Evolutionary conservation across 2,888 invertebrate species (phyloP).

Genomic region (Acheta domesticus): DNA sequence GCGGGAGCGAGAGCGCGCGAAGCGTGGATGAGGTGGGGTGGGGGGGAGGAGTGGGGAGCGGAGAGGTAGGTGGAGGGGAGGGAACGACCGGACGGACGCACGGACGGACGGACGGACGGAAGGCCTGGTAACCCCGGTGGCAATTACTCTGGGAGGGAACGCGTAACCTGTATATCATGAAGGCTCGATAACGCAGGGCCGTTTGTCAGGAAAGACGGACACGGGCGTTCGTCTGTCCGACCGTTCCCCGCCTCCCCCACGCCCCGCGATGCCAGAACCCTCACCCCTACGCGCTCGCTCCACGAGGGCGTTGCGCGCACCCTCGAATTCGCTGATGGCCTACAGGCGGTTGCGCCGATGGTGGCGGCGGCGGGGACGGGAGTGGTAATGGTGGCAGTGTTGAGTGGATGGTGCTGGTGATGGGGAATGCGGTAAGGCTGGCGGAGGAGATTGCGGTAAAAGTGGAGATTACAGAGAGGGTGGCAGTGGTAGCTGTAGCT

Average conservation of each 20-base stretch:
- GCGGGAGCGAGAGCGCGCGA: background rate
- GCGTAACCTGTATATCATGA: constrained; percentile 9
- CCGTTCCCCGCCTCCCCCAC: background rate
- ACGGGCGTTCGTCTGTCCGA: background rate
- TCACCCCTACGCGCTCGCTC: too few species aligned
- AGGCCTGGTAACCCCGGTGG: background rate
- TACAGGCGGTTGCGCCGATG: too few species aligned
- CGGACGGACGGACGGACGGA: background rate
- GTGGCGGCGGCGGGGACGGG: too few species aligned
- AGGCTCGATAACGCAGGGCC: constrained; percentile 9
- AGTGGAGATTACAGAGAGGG: too few species aligned
- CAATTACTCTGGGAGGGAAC: background rate
- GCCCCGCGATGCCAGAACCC: background rate
- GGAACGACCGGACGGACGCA: background rate
- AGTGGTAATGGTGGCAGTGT: too few species aligned
- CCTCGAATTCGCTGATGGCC: too few species aligned
- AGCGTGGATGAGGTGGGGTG: background rate
- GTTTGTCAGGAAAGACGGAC: constrained; percentile 18
- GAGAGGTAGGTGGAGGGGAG: background rate
- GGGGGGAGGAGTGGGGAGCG: background rate
- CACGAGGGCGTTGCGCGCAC: too few species aligned
- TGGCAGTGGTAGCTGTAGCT: too few species aligned
- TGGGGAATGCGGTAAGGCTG: too few species aligned
- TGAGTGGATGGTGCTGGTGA: too few species aligned
- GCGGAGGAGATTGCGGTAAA: too few species aligned